Evolutionary conservation across 1,140 invertebrate species (phyloP), one percentile per base, ranked within the genome.

Genomic region (Lordiphosa collinella): DNA sequence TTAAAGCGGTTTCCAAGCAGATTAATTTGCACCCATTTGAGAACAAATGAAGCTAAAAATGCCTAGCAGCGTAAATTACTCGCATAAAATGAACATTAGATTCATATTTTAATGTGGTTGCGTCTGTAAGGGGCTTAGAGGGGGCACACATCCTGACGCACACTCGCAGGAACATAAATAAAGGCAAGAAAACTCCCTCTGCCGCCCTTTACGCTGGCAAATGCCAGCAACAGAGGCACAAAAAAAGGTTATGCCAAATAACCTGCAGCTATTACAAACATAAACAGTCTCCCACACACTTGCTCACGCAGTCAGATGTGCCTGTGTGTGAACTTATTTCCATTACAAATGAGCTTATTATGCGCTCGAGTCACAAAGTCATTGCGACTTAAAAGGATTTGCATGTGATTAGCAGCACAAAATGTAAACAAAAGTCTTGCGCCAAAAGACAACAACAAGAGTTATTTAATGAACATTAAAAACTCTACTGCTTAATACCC

Each of bases 51-150:
- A 62, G 40, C 47, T 29, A 41, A 43, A 57, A 65, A 50, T 73
- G 65, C 52, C 78, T 84, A 43, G 38, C 67, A 63, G 68, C 78
- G 68, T 84, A 82, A 82, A 82, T 82, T 82, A 82, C 72, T 78
- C 78, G 78, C 75, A 82, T 82, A 82, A 82, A 82, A 82, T 82
- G 78, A 82, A 84, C 78, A 82, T 82, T 82, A 82, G 78, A 84
- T 82, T 82, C 78, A 78, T 82, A 82, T 82, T 82, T 82, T 78
- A 84, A 84, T n/a, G 59, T 10, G 13, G 3, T 12, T 38, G 57
- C 2, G 43, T 32, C 53, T 1, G 32, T 36, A 3, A 5, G 10
- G 2, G 50, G 8, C 10, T 18, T 25, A 46, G 53, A 62, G 16
- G 32, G 53, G 37, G 36, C 18, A 51, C 32, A 38, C 51, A 31